These are phyloP conservation scores for Tiphia femorata DNA, from an alignment of 2,888 invertebrate genomes.

Conservation along the genomic window DNA sequence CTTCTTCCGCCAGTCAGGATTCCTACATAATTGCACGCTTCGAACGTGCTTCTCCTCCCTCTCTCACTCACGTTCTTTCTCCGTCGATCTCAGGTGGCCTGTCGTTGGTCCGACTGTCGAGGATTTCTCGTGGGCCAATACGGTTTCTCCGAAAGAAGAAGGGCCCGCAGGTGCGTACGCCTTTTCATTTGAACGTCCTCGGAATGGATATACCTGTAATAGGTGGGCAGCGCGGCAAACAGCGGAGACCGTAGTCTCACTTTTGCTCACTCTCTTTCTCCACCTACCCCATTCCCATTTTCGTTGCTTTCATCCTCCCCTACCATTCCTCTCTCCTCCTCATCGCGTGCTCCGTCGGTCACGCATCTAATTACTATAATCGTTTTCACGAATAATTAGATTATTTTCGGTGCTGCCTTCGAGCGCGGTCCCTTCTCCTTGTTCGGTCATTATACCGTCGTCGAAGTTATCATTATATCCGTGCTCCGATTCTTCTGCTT, in stretches of 20 bases:
- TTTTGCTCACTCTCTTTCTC: neutral
- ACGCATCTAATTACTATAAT: conserved; percentile 67
- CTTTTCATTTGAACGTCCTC: conserved; percentile 62
- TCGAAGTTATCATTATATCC: conserved; percentile 65
- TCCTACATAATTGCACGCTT: conserved; percentile 47
- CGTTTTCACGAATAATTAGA: conserved; percentile 68
- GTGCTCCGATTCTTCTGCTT: conserved; percentile 37
- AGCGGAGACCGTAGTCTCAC: conserved; percentile 22
- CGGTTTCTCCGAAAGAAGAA: conserved; percentile 59
- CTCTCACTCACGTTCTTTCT: conserved; percentile 13
- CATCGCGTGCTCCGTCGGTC: neutral
- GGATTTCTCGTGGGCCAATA: conserved; percentile 23
- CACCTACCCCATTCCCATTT: conserved; percentile 2
- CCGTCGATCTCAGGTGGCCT: neutral
- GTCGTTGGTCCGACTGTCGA: neutral
- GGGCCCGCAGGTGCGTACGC: conserved; percentile 53
- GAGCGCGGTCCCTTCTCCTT: conserved; percentile 25
- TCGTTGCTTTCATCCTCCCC: conserved; percentile 21
- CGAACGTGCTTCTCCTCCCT: conserved; percentile 28
- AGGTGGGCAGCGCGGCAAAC: conserved; percentile 43
- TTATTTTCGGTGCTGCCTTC: conserved; percentile 62
- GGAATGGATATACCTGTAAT: conserved; percentile 40
- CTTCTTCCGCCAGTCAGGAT: conserved; percentile 32
- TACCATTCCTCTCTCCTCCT: conserved; percentile 7
- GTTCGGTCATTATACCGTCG: conserved; percentile 59